phyloP scores from a whole-genome alignment of 2,888 invertebrate genomes.

The Heliconius sara region DNA sequence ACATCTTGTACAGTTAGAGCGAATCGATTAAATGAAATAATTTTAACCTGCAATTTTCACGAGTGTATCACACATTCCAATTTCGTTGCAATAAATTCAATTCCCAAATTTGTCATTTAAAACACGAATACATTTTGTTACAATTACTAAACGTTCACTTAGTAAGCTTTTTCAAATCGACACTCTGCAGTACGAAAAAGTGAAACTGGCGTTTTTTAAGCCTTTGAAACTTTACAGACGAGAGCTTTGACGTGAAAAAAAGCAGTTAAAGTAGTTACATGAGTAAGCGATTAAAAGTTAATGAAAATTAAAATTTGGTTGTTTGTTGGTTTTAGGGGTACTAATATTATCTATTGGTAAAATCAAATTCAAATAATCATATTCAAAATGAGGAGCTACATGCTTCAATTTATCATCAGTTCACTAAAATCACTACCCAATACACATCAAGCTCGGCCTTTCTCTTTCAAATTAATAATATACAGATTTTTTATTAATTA shows the following conservation, averaged over 20 bases:
- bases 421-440: no score
- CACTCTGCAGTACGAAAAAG: neutral
- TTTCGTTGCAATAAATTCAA: neutral
- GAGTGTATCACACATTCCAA: neutral
- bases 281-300: neutral
- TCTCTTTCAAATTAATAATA: no score
- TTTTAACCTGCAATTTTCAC: neutral
- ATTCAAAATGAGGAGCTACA: no score
- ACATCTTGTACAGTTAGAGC: no score
- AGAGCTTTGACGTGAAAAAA: constrained; percentile 17
- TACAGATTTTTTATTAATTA: no score
- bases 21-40: neutral
- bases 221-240: constrained; percentile 8
- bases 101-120: neutral
- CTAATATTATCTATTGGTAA: no score
- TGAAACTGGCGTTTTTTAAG: constrained; percentile 7
- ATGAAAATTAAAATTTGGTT: no score
- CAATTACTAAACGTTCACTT: constrained; percentile 3
- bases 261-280: neutral
- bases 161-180: constrained; percentile 1
- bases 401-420: no score
- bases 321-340: no score
- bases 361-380: no score
- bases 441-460: no score
- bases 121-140: neutral